phyloP scores from a whole-genome alignment of 30 jellyfish, hydroid and myxozoan species.

The Cassiopea andromeda region DNA sequence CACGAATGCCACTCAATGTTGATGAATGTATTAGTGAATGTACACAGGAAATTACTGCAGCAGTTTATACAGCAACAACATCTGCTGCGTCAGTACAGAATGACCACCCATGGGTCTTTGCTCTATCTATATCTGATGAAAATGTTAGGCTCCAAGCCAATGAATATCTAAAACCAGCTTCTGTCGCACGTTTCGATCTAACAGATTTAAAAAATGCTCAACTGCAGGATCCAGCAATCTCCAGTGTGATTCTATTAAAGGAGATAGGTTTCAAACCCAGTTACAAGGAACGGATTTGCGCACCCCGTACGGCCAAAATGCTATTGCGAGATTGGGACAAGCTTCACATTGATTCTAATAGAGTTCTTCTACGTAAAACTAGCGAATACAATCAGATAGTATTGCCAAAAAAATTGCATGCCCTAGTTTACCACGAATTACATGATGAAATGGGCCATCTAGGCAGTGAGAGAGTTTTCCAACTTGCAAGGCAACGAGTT shows the following conservation, averaged over 20 bases:
- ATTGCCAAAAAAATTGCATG: slow-evolving; percentile 7
- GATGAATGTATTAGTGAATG: background rate
- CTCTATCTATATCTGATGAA: too few relatives aligned
- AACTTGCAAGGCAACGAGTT: slow-evolving; percentile 32
- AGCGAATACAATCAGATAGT: slow-evolving; percentile 13
- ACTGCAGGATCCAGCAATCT: background rate
- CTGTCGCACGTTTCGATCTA: too few relatives aligned
- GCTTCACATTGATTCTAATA: background rate
- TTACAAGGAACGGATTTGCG: background rate
- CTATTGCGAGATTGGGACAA: slow-evolving; percentile 45
- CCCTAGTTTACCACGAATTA: slow-evolving; percentile 16
- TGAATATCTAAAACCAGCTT: too few relatives aligned
- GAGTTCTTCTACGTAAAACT: background rate
- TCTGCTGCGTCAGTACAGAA: too few relatives aligned
- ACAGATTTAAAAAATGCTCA: too few relatives aligned
- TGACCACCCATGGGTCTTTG: too few relatives aligned
- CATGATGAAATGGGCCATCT: slow-evolving; percentile 54
- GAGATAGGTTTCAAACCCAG: background rate
- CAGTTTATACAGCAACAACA: too few relatives aligned
- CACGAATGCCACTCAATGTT: too few relatives aligned
- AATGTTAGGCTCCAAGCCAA: too few relatives aligned
- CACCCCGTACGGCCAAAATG: background rate
- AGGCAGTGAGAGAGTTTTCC: slow-evolving; percentile 31
- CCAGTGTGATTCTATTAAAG: background rate
- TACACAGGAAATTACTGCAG: background rate